Base-by-base conservation (phyloP, 2,888 invertebrate species). In the Cactoblastis cactorum region DNA sequence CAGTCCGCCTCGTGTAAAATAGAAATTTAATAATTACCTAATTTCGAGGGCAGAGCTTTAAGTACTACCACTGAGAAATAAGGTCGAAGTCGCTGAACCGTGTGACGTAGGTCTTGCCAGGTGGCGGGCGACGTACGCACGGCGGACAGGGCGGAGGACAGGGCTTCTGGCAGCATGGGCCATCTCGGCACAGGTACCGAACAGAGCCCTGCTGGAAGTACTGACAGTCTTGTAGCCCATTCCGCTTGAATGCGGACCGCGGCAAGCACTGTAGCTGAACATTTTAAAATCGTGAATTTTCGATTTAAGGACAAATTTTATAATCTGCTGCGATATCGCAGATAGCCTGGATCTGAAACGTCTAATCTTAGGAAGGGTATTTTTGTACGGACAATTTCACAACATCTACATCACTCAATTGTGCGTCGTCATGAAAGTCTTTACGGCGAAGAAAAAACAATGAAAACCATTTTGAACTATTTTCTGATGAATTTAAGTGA, bases 161-260 rank as follows among this genome's bases (percentile, higher is more conserved):
- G 53, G 86, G 84, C 63, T 56, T 65, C 48, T 74, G 57, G 59
- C 83, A 80, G 64, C 75, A 61, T 41, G 80, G 69, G 53, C 76
- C 79, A 53, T 75, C 59, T 55, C 87, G 83, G 69, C 90, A 90
- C 59, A 90, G 68, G 69, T 90, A 90, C 62, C 90, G 85, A 59
- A 89, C 83, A 49, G 89, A 83, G 53, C 90, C 89, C 59, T 87
- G 87, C 71, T 89, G 87, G 76, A 88, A 87, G 77, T 74, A 90
- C 75, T 90, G 87, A 73, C 78, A 81, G 65, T 90, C 90, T 61
- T 90, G 90, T 55, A 90, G 75, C 33, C 90, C 90, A 67, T 90
- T 90, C 50, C 90, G 82, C 73, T 90, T 90, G 83, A 88, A 90
- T 46, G 90, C 90, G 53, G 90, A 87, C 61, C 87, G 80, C 56